A percentile compares a stretch with the other conserved stretches of the same genome.
Evolutionary conservation across 2,113 vertebrate species (phyloP).

Genomic region (Rhodinocichla rosea): DNA sequence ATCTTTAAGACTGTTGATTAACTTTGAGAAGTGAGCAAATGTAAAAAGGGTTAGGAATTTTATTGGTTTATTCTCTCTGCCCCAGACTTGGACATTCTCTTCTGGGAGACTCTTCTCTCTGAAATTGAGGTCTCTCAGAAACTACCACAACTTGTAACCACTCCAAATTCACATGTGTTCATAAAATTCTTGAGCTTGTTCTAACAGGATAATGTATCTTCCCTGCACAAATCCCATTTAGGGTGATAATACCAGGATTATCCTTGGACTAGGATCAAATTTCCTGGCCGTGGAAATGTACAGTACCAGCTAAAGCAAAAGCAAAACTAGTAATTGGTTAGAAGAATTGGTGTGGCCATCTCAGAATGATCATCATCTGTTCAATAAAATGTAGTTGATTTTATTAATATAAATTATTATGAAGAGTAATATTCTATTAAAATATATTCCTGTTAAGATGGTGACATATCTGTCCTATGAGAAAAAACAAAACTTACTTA

Average conservation of each 20-base stretch:
- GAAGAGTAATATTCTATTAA: background rate
- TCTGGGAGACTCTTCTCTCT: background rate
- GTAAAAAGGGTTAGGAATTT: background rate
- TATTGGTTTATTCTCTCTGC: background rate
- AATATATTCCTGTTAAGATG: background rate
- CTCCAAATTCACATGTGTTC: background rate
- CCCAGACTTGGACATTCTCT: background rate
- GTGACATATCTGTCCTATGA: background rate
- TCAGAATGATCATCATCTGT: background rate
- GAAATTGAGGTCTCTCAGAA: background rate
- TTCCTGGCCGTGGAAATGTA: background rate
- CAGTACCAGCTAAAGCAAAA: background rate
- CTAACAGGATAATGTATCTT: constrained; percentile 12
- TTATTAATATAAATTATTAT: background rate
- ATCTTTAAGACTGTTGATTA: background rate
- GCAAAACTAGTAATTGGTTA: background rate
- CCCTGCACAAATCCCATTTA: constrained; percentile 14
- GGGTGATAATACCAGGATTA: constrained; percentile 6
- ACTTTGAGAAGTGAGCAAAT: background rate
- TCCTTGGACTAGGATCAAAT: background rate
- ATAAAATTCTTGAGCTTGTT: background rate
- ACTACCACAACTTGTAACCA: background rate
- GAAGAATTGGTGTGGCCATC: background rate
- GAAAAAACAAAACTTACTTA: background rate
- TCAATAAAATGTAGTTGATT: background rate